Evolutionary conservation across 2,888 invertebrate species (phyloP).

Genomic region (Drosophila setosimentum): DNA sequence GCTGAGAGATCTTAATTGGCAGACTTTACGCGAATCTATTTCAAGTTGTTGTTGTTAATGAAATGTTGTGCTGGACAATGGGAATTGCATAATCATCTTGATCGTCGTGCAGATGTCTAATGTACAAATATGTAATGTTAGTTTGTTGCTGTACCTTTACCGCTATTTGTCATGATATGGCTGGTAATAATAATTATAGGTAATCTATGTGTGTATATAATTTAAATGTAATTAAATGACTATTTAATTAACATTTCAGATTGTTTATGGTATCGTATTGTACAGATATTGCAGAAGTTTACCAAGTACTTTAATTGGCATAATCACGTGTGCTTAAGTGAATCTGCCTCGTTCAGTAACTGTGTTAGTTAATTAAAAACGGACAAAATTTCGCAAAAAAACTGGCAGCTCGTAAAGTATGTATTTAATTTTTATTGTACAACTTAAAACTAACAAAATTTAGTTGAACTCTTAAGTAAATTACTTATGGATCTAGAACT

Average conservation of each 20-base stretch:
- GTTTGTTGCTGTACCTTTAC: constrained; percentile 28
- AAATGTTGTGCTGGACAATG: constrained; percentile 70
- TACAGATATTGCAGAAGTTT: constrained; percentile 4
- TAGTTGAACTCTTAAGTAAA: background rate
- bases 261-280: constrained; percentile 3
- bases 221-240: constrained; percentile 58
- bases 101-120: constrained; percentile 58
- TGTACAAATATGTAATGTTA: constrained; percentile 26
- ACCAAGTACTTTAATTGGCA: constrained; percentile 2
- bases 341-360: background rate
- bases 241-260: constrained; percentile 29
- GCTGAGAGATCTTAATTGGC: constrained; percentile 73
- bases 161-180: constrained; percentile 43
- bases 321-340: background rate
- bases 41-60: constrained; percentile 59
- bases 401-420: constrained; percentile 3
- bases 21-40: constrained; percentile 40
- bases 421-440: constrained; percentile 1
- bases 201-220: constrained; percentile 38
- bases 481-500: background rate
- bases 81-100: constrained; percentile 64
- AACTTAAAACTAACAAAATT: background rate
- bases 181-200: constrained; percentile 41
- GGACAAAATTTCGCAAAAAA: background rate
- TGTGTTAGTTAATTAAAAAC: background rate